Evolutionary conservation across 2,888 invertebrate genomes (phyloP).

Genomic region (Seira sanloemensis): DNA sequence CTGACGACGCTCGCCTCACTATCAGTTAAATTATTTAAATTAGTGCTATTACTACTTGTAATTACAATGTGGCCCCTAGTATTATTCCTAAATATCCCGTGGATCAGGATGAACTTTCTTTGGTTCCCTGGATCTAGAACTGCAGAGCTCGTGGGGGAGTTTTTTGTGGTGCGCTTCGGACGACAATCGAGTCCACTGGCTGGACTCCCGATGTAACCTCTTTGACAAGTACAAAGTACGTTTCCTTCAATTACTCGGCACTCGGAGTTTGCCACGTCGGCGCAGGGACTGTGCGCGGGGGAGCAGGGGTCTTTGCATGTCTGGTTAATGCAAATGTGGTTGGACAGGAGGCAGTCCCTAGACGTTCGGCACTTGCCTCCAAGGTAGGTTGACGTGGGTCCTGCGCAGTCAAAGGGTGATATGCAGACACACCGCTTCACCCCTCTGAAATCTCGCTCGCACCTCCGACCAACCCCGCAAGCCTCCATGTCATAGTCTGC

Average conservation of each 20-base stretch:
- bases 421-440: slow-evolving; percentile 51
- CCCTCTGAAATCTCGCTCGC: slow-evolving; percentile 52
- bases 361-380: slow-evolving; percentile 31
- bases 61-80: slow-evolving; percentile 10
- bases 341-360: slow-evolving; percentile 49
- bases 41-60: background rate
- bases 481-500: slow-evolving; percentile 58
- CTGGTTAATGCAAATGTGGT: slow-evolving; percentile 51
- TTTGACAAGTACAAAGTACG: slow-evolving; percentile 50
- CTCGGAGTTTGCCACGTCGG: slow-evolving; percentile 49
- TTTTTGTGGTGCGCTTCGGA: slow-evolving; percentile 8
- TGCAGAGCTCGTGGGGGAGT: background rate
- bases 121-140: background rate
- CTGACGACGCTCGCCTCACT: background rate
- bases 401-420: slow-evolving; percentile 51
- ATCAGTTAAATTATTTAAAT: slow-evolving; percentile 10
- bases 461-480: slow-evolving; percentile 49
- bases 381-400: slow-evolving; percentile 37
- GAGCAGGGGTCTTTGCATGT: slow-evolving; percentile 58
- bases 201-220: slow-evolving; percentile 58
- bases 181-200: slow-evolving; percentile 56
- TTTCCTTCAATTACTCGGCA: slow-evolving; percentile 61
- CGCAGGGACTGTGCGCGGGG: slow-evolving; percentile 50
- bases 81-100: background rate
- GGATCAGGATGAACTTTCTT: slow-evolving; percentile 6